A percentile compares a stretch with the other conserved stretches of the same genome.
Evolutionary conservation across 2,888 invertebrate species (phyloP).

Genomic region (Chesias legatella): DNA sequence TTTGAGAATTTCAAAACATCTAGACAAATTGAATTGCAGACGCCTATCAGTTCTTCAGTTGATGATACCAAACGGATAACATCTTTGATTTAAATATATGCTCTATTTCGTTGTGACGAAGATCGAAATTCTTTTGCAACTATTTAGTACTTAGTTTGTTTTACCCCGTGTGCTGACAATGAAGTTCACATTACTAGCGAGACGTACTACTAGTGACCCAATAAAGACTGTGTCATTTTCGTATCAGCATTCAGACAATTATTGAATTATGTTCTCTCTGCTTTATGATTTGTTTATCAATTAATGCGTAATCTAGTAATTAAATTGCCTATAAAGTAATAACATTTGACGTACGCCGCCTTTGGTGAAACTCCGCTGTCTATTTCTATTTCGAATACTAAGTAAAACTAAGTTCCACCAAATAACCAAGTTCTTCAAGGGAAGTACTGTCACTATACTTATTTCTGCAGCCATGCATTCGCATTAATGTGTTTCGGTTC

Average conservation of each 20-base stretch:
- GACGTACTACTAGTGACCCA: conserved; percentile 56
- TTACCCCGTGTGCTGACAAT: conserved; percentile 32
- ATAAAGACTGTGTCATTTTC: conserved; percentile 48
- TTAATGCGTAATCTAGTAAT: conserved; percentile 33
- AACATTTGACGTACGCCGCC: conserved; percentile 15
- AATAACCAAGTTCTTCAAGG: too few species aligned
- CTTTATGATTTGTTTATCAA: conserved; percentile 46
- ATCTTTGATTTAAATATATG: conserved; percentile 2
- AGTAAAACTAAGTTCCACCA: not conserved
- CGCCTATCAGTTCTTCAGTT: conserved; percentile 24
- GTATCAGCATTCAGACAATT: conserved; percentile 57
- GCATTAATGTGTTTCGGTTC: too few species aligned
- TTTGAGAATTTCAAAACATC: conserved; percentile 39
- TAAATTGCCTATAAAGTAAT: conserved; percentile 12
- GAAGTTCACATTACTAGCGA: conserved; percentile 54
- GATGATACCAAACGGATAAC: conserved; percentile 1
- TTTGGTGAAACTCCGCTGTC: not conserved
- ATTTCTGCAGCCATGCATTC: too few species aligned
- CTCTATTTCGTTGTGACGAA: conserved; percentile 7
- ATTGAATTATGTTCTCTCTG: conserved; percentile 47
- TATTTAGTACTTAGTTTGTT: conserved; percentile 7
- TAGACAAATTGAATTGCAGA: conserved; percentile 43
- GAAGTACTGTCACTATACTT: too few species aligned
- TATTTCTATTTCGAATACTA: not conserved
- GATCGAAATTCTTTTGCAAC: conserved; percentile 8